Conservation (phyloP, 2,113 vertebrate genomes). For the Elaphurus davidianus region DNA sequence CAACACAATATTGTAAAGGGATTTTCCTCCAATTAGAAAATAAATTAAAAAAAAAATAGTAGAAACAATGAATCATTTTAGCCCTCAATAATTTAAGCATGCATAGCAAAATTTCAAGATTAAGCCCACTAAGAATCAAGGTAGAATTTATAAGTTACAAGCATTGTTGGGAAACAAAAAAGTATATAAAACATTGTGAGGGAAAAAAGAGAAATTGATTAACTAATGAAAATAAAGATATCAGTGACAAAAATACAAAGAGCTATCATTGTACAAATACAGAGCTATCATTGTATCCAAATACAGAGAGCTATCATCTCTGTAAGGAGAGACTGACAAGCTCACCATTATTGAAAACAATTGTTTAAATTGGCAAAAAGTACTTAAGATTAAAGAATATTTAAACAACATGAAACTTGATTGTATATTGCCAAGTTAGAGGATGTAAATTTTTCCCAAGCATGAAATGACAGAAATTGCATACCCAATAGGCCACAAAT, state of each 20-base stretch:
- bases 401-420: neutral
- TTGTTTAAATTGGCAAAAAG: neutral
- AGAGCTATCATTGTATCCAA: neutral
- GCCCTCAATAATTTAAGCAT: neutral
- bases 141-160: neutral
- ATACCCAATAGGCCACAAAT: neutral
- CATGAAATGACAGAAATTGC: neutral
- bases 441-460: neutral
- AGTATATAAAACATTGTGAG: neutral
- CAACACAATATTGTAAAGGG: neutral
- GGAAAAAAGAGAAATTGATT: neutral
- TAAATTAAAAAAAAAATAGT: neutral
- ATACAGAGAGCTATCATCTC: neutral
- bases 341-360: neutral
- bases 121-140: neutral
- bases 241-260: neutral
- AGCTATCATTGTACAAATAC: neutral
- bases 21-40: neutral
- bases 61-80: neutral
- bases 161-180: neutral
- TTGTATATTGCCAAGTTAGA: neutral
- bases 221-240: neutral
- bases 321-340: neutral
- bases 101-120: neutral
- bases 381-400: neutral